A percentile compares a stretch with the other conserved stretches of the same genome.
These are phyloP conservation scores for Esox niger DNA, from an alignment of 2,113 vertebrate species.

Conservation along the genomic window DNA sequence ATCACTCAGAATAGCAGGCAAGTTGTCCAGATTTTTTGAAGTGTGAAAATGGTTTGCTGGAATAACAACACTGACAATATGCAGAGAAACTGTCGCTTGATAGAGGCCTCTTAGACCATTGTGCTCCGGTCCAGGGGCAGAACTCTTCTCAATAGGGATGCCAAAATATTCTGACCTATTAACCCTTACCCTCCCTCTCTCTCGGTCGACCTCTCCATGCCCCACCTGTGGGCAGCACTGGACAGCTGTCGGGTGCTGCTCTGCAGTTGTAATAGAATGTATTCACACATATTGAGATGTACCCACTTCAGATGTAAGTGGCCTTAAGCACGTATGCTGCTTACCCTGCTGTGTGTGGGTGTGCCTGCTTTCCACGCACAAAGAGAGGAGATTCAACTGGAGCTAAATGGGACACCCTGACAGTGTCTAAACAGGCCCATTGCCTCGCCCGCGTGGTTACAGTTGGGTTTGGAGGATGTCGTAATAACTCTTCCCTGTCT, in stretches of 20 bases:
- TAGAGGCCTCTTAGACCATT: neutral
- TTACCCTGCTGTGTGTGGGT: neutral
- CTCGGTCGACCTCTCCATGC: constrained; percentile 20
- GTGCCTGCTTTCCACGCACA: too few relatives aligned
- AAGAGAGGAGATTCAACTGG: constrained; percentile 5
- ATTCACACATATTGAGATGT: constrained; percentile 42
- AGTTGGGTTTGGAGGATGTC: neutral
- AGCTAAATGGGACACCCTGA: constrained; percentile 18
- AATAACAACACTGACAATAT: neutral
- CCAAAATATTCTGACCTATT: neutral
- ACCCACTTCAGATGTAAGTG: constrained; percentile 50
- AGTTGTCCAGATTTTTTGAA: neutral
- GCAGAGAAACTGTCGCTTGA: constrained; percentile 1
- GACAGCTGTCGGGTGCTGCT: neutral
- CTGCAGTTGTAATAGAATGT: constrained; percentile 33
- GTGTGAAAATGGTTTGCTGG: constrained; percentile 4
- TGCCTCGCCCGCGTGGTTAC: constrained; percentile 11
- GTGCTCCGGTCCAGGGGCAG: neutral
- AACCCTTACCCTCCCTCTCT: neutral
- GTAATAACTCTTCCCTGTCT: neutral
- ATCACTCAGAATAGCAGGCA: constrained; percentile 6
- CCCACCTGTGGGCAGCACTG: constrained; percentile 14
- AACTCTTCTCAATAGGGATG: neutral
- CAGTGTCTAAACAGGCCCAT: constrained; percentile 9
- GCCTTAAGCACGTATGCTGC: constrained; percentile 9